Base-by-base conservation (phyloP, 2,888 invertebrate species). In the Lottia gigantea region DNA sequence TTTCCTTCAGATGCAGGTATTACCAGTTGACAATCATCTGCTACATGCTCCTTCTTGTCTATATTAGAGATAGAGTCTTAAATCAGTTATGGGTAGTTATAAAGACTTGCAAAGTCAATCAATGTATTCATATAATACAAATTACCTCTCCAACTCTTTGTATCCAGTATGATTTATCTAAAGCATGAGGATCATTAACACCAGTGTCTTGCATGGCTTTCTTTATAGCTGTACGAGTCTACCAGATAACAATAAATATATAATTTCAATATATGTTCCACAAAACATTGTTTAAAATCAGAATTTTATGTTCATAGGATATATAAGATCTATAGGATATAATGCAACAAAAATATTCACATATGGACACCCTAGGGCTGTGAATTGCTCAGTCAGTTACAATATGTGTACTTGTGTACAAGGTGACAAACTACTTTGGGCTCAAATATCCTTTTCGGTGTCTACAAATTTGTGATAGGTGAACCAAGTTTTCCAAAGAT, bases 131-230 rank as follows among this genome's bases (percentile, higher is more conserved):
- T 19, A 55, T 23, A 67, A 23, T n/a, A 7, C 14, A 16, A 71
- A 78, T 64, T 68, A 87, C 87, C 85, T 87, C 86, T 68, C 87
- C 87, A 0, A 87, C 87, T 71, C 85, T 76, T 73, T 85, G 83
- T 62, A 87, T 87, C 87, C 87, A 87, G 78, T 87, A 87, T 55
- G 82, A 81, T 74, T 87, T 87, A 77, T 87, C 87, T 73, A 86
- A 76, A 47, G 80, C 74, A 25, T 83, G 78, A 23, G 85, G 83
- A 66, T 86, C 85, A 4, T 76, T 70, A 7, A 81, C 75, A 26
- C 84, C 83, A 49, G 79, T 78, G 49, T 85, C 85, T 64, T 82
- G 82, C 66, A 81, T 74, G 14, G 79, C 81, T 63, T 81, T 81
- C 68, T 76, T 82, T 64, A 77, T 77, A 8, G 82, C 82, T 64